Evolutionary conservation across 2,797 vertebrate species (phyloP).

Genomic region (Simalia tracyae): DNA sequence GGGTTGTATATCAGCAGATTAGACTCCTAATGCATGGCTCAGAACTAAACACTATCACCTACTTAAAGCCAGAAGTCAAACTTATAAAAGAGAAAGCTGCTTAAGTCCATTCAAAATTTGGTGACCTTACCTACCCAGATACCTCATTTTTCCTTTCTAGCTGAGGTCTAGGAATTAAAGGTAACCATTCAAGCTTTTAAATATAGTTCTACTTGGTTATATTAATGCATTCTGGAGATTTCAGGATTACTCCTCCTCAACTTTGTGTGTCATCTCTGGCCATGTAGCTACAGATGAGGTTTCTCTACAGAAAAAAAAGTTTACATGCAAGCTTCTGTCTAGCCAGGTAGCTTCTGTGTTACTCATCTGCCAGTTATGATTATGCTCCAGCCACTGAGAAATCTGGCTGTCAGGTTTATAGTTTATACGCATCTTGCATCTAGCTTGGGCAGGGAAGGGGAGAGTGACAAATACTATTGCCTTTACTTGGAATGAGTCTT

Average conservation of each 20-base stretch:
- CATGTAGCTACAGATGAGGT: constrained; percentile 25
- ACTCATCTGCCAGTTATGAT: constrained; percentile 63
- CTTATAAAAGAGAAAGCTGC: neutral
- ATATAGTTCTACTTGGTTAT: neutral
- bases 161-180: neutral
- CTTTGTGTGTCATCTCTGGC: constrained; percentile 12
- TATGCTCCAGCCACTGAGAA: constrained; percentile 51
- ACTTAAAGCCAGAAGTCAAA: neutral
- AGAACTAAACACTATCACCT: neutral
- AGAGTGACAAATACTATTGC: constrained; percentile 35
- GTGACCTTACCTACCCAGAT: neutral
- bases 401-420: constrained; percentile 22
- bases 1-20: neutral
- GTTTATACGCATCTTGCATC: constrained; percentile 30
- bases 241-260: fast-evolving
- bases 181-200: neutral
- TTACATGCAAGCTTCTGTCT: constrained; percentile 49
- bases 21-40: neutral
- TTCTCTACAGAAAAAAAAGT: constrained; percentile 24
- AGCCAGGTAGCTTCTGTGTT: constrained; percentile 60
- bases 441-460: neutral
- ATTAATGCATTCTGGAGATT: fast-evolving
- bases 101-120: neutral
- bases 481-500: constrained; percentile 28
- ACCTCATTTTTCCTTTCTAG: neutral